Conservation (phyloP, 2,888 invertebrate genomes). For the Odontocolon sp. region DNA sequence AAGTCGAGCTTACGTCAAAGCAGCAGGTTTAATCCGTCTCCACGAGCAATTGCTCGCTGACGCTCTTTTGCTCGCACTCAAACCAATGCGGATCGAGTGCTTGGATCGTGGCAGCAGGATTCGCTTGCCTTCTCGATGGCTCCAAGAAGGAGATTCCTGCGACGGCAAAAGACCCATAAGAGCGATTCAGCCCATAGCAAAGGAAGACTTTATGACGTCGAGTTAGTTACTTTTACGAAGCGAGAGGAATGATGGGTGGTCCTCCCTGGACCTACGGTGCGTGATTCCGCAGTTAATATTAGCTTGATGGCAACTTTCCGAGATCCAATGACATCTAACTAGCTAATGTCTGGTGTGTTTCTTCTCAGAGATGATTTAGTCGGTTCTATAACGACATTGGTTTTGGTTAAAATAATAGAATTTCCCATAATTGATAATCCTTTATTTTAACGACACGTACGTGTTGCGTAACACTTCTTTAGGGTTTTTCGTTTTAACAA, state of each 20-base stretch:
- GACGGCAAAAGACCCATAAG: neutral
- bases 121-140: conserved; percentile 26
- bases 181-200: conserved; percentile 2
- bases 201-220: conserved; percentile 44
- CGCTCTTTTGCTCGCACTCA: conserved; percentile 15
- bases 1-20: conserved; percentile 62
- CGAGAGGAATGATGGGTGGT: neutral
- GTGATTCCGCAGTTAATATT: conserved; percentile 28
- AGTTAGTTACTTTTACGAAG: conserved; percentile 50
- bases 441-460: conserved; percentile 15
- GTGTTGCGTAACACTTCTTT: neutral
- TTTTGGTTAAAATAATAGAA: conserved; percentile 9
- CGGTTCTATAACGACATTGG: conserved; percentile 9
- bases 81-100: conserved; percentile 30
- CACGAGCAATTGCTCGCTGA: conserved; percentile 56
- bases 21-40: conserved; percentile 60
- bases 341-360: neutral
- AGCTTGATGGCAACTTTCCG: conserved; percentile 17
- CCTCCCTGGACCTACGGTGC: too few species aligned
- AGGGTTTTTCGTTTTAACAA: neutral
- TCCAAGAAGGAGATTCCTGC: conserved; percentile 10
- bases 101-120: conserved; percentile 1
- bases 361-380: neutral
- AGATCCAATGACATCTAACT: conserved; percentile 12
- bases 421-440: conserved; percentile 25